Percentiles rank a stretch among this genome's conserved stretches.
Conservation (phyloP, 2,888 invertebrate genomes). For the Tridacna crocea region DNA sequence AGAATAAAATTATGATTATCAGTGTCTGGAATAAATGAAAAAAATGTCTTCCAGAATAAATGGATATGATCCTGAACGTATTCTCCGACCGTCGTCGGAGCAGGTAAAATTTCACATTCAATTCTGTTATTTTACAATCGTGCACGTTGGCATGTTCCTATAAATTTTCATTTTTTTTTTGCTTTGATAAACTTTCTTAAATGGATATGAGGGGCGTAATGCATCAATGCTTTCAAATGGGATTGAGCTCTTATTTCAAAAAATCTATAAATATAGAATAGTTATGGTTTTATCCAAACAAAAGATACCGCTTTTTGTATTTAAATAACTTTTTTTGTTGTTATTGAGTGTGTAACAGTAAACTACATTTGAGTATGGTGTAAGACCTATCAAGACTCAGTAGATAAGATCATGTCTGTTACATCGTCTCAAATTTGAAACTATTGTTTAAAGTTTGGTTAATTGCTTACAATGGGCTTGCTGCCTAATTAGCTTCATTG, state of each 20-base stretch:
- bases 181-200: not conserved
- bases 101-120: conserved; percentile 54
- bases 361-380: not conserved
- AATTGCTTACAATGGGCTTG: not conserved
- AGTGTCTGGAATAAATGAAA: conserved; percentile 39
- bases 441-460: not conserved
- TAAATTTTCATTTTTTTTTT: conserved; percentile 4
- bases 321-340: too few relatives aligned
- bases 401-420: not conserved
- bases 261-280: not conserved
- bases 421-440: not conserved
- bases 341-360: not conserved
- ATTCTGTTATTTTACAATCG: not conserved
- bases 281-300: not conserved
- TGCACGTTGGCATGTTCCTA: not conserved
- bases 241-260: conserved; percentile 3
- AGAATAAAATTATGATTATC: conserved; percentile 19
- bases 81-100: conserved; percentile 62
- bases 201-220: conserved; percentile 25
- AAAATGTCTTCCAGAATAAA: conserved; percentile 56
- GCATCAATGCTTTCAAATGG: conserved; percentile 15
- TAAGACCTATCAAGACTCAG: not conserved
- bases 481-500: not conserved
- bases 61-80: conserved; percentile 62
- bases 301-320: not conserved